These are phyloP conservation scores for Dasyurus viverrinus DNA, from an alignment of 2,113 vertebrate species.

Conservation along the genomic window DNA sequence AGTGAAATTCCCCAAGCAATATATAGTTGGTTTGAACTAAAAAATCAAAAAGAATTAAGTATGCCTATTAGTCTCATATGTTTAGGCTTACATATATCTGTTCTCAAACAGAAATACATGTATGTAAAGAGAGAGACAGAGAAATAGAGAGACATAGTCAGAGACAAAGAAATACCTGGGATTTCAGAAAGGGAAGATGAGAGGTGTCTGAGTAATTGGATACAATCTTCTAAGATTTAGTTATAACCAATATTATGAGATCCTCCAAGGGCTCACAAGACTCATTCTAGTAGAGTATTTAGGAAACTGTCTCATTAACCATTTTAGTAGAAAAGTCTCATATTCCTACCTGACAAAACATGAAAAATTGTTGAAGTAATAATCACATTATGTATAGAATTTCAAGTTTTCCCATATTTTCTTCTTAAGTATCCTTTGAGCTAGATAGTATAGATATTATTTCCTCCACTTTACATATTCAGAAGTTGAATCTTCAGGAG, in stretches of 20 bases:
- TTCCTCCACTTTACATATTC: background rate
- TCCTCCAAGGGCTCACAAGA: background rate
- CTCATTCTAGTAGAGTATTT: background rate
- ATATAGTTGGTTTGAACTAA: background rate
- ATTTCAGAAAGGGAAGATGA: background rate
- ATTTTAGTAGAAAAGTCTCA: background rate
- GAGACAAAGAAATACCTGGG: background rate
- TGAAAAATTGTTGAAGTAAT: background rate
- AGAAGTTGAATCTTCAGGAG: background rate
- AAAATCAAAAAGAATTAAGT: background rate
- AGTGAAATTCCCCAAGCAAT: background rate
- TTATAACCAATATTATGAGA: background rate
- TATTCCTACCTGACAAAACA: background rate
- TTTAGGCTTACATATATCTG: background rate
- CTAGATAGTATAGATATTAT: background rate
- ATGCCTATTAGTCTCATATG: background rate
- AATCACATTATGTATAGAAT: background rate
- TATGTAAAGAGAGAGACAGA: background rate
- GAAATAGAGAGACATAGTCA: background rate
- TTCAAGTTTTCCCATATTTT: background rate
- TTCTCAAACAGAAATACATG: background rate
- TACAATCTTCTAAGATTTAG: background rate
- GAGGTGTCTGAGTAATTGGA: background rate
- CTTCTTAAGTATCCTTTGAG: background rate
- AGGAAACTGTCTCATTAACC: background rate